These are phyloP conservation scores for Ichneumon xanthorius DNA, from an alignment of 2,888 invertebrate species.

Conservation along the genomic window DNA sequence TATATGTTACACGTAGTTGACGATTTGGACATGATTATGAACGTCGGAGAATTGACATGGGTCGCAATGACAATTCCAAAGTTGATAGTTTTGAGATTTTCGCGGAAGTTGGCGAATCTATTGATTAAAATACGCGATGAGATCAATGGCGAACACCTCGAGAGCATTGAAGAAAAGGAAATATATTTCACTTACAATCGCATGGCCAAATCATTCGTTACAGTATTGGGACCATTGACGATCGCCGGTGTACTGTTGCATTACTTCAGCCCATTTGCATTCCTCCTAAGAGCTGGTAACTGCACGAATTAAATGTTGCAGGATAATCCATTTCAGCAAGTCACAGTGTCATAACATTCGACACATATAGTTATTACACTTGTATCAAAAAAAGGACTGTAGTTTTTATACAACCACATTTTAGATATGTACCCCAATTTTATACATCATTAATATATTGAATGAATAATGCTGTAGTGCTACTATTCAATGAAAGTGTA, in stretches of 20 bases:
- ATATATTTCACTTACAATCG: conserved; percentile 63
- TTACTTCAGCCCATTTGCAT: conserved; percentile 52
- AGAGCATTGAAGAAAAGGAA: conserved; percentile 46
- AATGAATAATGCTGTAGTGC: background rate
- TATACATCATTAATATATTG: background rate
- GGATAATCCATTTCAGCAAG: background rate
- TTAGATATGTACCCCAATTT: background rate
- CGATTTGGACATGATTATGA: conserved; percentile 53
- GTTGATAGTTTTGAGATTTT: conserved; percentile 57
- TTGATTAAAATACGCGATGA: conserved; percentile 17
- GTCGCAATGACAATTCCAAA: conserved; percentile 55
- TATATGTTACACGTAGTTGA: conserved; percentile 49
- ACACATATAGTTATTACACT: background rate
- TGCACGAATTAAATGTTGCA: conserved; percentile 12
- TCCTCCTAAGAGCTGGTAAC: conserved; percentile 57
- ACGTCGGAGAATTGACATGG: conserved; percentile 51
- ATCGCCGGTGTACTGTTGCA: conserved; percentile 32
- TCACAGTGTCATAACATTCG: background rate
- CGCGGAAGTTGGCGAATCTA: conserved; percentile 34
- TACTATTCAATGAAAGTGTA: conserved; percentile 9
- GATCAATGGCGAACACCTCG: conserved; percentile 36
- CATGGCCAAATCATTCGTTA: conserved; percentile 53
- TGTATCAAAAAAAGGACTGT: background rate
- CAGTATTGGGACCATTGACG: conserved; percentile 24
- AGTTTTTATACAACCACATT: background rate